These are phyloP conservation scores for Schizaphis graminum DNA, from an alignment of 2,888 invertebrate genomes.

Conservation along the genomic window DNA sequence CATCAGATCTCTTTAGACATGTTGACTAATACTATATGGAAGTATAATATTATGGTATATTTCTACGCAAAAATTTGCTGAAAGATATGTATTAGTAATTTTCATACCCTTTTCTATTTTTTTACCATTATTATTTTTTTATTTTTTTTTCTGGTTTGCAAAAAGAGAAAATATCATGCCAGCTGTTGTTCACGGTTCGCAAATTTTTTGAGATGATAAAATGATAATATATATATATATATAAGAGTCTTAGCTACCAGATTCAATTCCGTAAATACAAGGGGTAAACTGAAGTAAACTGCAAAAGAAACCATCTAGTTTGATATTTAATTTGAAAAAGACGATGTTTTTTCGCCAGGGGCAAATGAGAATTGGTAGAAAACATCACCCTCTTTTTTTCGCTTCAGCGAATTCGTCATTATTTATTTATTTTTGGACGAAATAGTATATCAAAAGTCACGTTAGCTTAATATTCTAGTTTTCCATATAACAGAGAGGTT, in stretches of 20 bases:
- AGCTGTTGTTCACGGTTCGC: slow-evolving; percentile 43
- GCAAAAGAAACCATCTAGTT: slow-evolving; percentile 43
- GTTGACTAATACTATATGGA: not conserved
- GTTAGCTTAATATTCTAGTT: slow-evolving; percentile 12
- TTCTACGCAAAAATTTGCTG: not conserved
- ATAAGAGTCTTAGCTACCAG: not conserved
- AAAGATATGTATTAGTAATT: not conserved
- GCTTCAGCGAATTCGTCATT: slow-evolving; percentile 38
- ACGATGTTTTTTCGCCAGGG: slow-evolving; percentile 54
- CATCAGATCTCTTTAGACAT: not conserved
- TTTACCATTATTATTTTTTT: too few species aligned
- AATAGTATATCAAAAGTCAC: slow-evolving; percentile 53
- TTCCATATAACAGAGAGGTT: not conserved
- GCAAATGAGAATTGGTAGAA: slow-evolving; percentile 35
- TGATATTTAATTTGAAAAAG: slow-evolving; percentile 54
- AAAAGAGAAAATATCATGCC: slow-evolving; percentile 34
- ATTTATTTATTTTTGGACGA: slow-evolving; percentile 55
- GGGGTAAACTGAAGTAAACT: slow-evolving; percentile 49
- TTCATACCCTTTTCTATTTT: not conserved
- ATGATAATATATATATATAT: slow-evolving; percentile 13
- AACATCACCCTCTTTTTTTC: slow-evolving; percentile 44
- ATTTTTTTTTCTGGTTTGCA: not conserved
- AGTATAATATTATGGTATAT: not conserved
- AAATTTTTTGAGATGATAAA: slow-evolving; percentile 34
- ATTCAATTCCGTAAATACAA: slow-evolving; percentile 44